A percentile compares a stretch with the other conserved stretches of the same genome.
phyloP scores from a whole-genome alignment of 2,888 invertebrate species.

The Andrena bucephala region DNA sequence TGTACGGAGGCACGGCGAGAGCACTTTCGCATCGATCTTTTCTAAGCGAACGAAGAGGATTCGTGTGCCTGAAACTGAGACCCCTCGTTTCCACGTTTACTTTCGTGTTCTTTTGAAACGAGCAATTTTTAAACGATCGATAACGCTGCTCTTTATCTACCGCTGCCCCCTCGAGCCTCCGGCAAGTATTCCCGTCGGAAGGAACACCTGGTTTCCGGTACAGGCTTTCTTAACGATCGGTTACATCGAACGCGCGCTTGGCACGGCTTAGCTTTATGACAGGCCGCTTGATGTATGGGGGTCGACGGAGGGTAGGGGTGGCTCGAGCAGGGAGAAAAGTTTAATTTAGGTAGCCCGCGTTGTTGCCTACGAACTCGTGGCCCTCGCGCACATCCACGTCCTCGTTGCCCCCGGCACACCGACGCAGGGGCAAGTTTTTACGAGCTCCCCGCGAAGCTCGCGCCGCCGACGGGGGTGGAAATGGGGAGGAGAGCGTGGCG shows the following conservation, averaged over 20 bases:
- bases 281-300: slow-evolving; percentile 72
- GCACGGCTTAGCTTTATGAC: slow-evolving; percentile 72
- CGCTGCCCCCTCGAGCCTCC: slow-evolving; percentile 10
- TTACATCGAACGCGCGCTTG: slow-evolving; percentile 64
- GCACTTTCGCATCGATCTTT: too few relatives aligned
- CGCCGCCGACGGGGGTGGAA: background rate
- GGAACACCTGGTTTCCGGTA: slow-evolving; percentile 65
- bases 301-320: slow-evolving; percentile 30
- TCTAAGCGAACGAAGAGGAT: too few relatives aligned
- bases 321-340: slow-evolving; percentile 67
- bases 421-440: slow-evolving; percentile 61
- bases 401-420: slow-evolving; percentile 32
- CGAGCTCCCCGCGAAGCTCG: slow-evolving; percentile 55
- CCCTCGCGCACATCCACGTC: slow-evolving; percentile 55
- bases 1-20: background rate
- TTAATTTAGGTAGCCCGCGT: slow-evolving; percentile 75
- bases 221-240: slow-evolving; percentile 64
- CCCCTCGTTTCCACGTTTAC: background rate
- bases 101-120: slow-evolving; percentile 24
- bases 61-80: background rate
- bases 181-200: slow-evolving; percentile 48
- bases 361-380: slow-evolving; percentile 56
- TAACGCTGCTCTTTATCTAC: slow-evolving; percentile 47
- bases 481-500: background rate
- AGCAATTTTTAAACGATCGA: slow-evolving; percentile 52